These are phyloP conservation scores for Scotopteryx bipunctaria DNA, from an alignment of 2,888 invertebrate species.

Conservation along the genomic window DNA sequence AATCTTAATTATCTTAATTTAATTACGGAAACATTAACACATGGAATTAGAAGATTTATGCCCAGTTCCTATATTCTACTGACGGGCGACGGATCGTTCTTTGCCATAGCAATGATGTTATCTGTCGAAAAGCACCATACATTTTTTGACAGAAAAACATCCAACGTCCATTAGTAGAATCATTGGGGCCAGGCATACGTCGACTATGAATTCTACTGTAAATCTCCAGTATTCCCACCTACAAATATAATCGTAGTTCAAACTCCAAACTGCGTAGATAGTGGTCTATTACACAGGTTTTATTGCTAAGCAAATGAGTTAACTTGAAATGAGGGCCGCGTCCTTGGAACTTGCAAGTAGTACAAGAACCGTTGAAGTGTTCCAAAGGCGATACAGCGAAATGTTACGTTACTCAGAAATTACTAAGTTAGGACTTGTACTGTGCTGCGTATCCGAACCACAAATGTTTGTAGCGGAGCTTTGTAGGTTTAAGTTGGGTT, in stretches of 20 bases:
- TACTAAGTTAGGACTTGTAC: slow-evolving; percentile 1
- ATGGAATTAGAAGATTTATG: too few relatives aligned
- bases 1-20: too few relatives aligned
- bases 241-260: slow-evolving; percentile 9
- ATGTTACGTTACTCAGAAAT: slow-evolving; percentile 12
- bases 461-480: background rate
- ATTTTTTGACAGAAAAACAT: too few relatives aligned
- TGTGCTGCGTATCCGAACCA: background rate
- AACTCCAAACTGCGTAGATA: slow-evolving; percentile 16
- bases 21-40: too few relatives aligned
- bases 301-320: slow-evolving; percentile 37
- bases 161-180: too few relatives aligned
- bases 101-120: too few relatives aligned
- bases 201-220: too few relatives aligned
- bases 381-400: slow-evolving; percentile 17
- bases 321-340: slow-evolving; percentile 39
- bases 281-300: slow-evolving; percentile 32
- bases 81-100: too few relatives aligned
- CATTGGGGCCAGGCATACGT: too few relatives aligned
- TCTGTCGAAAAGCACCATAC: too few relatives aligned
- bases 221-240: slow-evolving; percentile 6
- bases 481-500: background rate
- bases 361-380: slow-evolving; percentile 26
- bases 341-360: slow-evolving; percentile 35
- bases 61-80: too few relatives aligned